phyloP scores from a whole-genome alignment of 2,797 vertebrate species.

The Leptodactylus fallax region DNA sequence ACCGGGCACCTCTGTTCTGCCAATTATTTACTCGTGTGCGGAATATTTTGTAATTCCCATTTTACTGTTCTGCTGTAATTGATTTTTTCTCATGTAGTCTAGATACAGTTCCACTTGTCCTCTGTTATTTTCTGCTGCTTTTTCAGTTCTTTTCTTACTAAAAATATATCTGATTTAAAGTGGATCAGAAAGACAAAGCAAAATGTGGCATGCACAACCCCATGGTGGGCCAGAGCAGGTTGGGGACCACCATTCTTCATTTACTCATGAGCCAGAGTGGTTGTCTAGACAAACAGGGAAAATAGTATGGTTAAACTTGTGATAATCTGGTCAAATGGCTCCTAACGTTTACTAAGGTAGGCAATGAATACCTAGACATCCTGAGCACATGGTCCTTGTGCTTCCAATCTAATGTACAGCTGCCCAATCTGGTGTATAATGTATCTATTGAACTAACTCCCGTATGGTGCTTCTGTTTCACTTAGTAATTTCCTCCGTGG shows the following conservation, averaged over 20 bases:
- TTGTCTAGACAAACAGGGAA: no score
- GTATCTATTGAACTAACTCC: background rate
- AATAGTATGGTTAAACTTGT: no score
- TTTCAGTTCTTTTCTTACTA: background rate
- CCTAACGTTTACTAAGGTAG: no score
- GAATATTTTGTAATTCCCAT: background rate
- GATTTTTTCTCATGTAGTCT: background rate
- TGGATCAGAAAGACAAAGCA: no score
- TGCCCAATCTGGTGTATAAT: no score
- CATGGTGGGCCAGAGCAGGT: no score
- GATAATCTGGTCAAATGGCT: no score
- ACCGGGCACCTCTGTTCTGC: background rate
- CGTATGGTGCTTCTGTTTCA: background rate
- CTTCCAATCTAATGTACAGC: background rate
- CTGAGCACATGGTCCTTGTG: background rate
- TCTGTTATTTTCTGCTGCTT: background rate
- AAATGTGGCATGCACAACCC: no score
- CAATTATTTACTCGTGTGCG: background rate
- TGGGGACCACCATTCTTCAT: no score
- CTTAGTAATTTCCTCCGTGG: background rate
- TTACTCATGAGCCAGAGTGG: no score
- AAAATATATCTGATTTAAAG: background rate
- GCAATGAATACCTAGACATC: no score
- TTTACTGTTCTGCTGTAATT: constrained; percentile 11
- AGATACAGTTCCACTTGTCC: background rate